Conservation (phyloP, 2,113 vertebrate species). For the Delphinus delphis region DNA sequence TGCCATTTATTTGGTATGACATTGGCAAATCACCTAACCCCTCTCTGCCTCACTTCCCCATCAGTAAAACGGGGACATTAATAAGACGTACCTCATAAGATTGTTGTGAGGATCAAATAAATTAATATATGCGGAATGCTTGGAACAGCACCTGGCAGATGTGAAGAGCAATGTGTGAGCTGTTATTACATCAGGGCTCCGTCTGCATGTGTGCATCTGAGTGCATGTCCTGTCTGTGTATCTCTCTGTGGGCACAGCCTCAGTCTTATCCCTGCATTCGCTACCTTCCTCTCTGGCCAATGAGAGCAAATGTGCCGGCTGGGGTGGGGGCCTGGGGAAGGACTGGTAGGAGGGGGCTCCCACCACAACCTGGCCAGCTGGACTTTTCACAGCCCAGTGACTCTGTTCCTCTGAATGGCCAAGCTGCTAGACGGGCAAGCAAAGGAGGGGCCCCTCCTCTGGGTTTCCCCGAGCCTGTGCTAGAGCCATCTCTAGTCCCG, state of each 20-base stretch:
- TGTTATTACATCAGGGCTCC: fast-evolving
- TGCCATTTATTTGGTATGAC: background rate
- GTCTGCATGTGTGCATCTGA: background rate
- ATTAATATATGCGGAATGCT: background rate
- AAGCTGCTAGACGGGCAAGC: background rate
- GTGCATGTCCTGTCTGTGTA: fast-evolving
- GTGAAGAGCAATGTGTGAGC: background rate
- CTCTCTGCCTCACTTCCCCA: background rate
- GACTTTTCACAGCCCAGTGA: constrained; percentile 66
- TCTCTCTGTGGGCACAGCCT: background rate
- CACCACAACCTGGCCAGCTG: constrained; percentile 28
- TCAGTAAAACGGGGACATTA: background rate
- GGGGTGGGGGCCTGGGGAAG: background rate
- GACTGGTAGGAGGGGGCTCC: background rate
- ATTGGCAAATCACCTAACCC: background rate
- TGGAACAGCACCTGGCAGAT: fast-evolving
- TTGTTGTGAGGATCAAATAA: background rate
- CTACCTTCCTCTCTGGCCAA: background rate
- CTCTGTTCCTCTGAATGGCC: constrained; percentile 32
- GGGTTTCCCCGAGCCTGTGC: background rate
- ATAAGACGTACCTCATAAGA: background rate
- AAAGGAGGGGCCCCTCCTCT: background rate
- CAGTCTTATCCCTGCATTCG: background rate
- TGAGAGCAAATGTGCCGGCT: background rate
- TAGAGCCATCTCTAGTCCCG: background rate